These are phyloP conservation scores for Grantiella picta DNA, from an alignment of 2,113 vertebrate species.

Conservation along the genomic window DNA sequence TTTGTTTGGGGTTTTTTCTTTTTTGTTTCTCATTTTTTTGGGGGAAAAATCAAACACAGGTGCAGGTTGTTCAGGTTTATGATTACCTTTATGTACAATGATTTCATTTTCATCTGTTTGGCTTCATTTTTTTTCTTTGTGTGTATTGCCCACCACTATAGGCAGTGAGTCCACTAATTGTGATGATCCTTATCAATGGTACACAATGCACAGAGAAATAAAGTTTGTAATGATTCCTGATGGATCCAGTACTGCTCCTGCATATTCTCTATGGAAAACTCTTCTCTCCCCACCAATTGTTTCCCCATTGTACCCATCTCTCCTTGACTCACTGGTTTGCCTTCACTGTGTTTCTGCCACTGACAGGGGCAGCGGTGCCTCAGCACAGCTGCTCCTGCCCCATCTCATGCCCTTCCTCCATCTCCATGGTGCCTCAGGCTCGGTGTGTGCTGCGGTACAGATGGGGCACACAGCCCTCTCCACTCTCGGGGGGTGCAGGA, in stretches of 20 bases:
- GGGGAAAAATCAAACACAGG: conserved; percentile 38
- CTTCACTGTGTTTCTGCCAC: background rate
- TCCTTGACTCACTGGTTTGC: background rate
- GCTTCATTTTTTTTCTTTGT: conserved; percentile 67
- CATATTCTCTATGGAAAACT: conserved; percentile 63
- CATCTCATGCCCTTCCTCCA: background rate
- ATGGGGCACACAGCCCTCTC: background rate
- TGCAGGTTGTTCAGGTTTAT: conserved; percentile 60
- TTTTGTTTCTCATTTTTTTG: conserved; percentile 20
- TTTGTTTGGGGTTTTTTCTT: conserved; percentile 21
- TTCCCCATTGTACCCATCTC: background rate
- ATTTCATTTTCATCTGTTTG: conserved; percentile 72
- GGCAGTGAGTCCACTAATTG: conserved; percentile 68
- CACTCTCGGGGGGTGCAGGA: background rate
- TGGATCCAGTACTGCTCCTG: conserved; percentile 59
- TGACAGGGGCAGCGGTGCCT: background rate
- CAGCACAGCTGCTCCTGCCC: fast-evolving
- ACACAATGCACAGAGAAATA: conserved; percentile 79
- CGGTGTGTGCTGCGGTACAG: background rate
- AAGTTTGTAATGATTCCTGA: conserved; percentile 77
- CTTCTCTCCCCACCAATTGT: background rate
- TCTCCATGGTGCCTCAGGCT: background rate
- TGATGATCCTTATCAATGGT: conserved; percentile 75
- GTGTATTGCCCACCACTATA: conserved; percentile 78
- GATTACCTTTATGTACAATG: conserved; percentile 65